Base-by-base conservation (phyloP, 1,140 invertebrate species). In the Agrilus planipennis region DNA sequence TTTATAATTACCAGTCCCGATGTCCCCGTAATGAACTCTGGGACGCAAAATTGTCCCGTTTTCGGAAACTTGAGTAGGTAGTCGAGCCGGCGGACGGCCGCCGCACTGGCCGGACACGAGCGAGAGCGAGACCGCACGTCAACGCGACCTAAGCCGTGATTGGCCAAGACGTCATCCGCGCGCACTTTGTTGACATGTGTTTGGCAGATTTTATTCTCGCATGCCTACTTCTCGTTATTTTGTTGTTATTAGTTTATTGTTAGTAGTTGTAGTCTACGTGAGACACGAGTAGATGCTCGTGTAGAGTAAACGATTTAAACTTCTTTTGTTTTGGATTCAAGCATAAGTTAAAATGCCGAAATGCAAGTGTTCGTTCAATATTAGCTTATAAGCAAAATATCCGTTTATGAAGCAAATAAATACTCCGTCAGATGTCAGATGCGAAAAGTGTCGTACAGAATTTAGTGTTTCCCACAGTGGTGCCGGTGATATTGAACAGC, bases 401-500 rank as follows among this genome's bases (percentile, higher is more conserved):
- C 47, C 43, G 17, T 53, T 49, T 49, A 46, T 51, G 15, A 53
- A 58, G 28, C 39, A 54, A 59, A 53, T 9, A 21, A 46, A 31
- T 34, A 37, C 45, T 55, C 19, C 45, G 9, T 47, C 50, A 39
- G 53, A 60, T 41, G 54, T 55, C 22, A 53, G 34, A 47, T 57
- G 52, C 39, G 49, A 56, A 47, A 60, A 55, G 50, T 61, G 55
- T 51, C 46, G 46, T 35, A 51, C 55, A 46, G 47, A 53, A 34
- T 57, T 57, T 48, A 52, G 40, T 51, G 44, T 57, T 52, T 34
- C 42, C 34, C 45, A 57, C 45, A 45, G 57, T 42, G 54, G 59
- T 49, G 47, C 38, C 31, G 28, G 51, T 46, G 57, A 60, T 50
- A 60, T 61, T 52, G 44, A 58, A 50, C 46, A 56, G 31, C 55